Conservation (phyloP, 2,797 vertebrate species). For the Channallabes apus region DNA sequence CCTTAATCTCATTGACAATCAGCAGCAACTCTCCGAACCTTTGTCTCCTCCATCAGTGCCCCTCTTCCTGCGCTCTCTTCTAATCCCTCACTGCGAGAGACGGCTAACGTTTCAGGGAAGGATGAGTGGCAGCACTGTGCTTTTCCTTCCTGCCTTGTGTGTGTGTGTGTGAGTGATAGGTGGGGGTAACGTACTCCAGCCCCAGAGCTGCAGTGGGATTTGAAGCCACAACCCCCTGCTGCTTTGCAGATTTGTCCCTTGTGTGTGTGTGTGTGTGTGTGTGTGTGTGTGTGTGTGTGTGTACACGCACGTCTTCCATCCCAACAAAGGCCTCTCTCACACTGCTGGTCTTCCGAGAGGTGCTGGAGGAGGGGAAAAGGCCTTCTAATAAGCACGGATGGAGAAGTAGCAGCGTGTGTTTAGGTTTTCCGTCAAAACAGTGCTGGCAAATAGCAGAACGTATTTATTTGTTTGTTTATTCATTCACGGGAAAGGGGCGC, state of each 20-base stretch:
- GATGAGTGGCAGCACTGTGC: slow-evolving; percentile 44
- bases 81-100: slow-evolving; percentile 45
- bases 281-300: slow-evolving; percentile 20
- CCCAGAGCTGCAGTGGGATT: slow-evolving; percentile 50
- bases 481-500: not conserved
- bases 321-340: slow-evolving; percentile 57
- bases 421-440: slow-evolving; percentile 23
- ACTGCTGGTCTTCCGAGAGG: slow-evolving; percentile 45
- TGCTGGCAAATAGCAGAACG: not conserved
- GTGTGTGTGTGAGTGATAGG: slow-evolving; percentile 21
- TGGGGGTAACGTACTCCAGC: slow-evolving; percentile 42
- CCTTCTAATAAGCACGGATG: slow-evolving; percentile 41
- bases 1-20: slow-evolving; percentile 60
- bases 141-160: slow-evolving; percentile 45
- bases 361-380: slow-evolving; percentile 46
- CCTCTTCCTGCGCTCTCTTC: slow-evolving; percentile 13
- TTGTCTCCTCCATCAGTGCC: slow-evolving; percentile 41
- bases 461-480: not conserved
- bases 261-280: slow-evolving; percentile 36
- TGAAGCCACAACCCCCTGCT: slow-evolving; percentile 55
- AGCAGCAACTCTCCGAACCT: slow-evolving; percentile 56
- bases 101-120: slow-evolving; percentile 50
- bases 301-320: slow-evolving; percentile 13
- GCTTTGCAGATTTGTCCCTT: slow-evolving; percentile 54
- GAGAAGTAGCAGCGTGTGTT: slow-evolving; percentile 13